Evolutionary conservation across 2,888 invertebrate genomes (phyloP).

Genomic region (Sesamia inferens): DNA sequence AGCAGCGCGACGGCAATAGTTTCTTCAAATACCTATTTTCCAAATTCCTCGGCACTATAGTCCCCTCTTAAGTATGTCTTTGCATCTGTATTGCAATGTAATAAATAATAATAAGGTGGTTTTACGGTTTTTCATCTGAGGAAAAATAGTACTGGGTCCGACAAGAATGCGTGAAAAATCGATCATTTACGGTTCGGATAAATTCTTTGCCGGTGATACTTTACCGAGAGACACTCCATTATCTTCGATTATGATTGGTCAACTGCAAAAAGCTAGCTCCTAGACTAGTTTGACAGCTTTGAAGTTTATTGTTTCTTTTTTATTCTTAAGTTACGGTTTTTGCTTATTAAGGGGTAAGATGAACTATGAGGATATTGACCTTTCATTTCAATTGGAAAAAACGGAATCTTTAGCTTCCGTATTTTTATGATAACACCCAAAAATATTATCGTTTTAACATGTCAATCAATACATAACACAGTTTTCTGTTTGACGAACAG

Average conservation of each 20-base stretch:
- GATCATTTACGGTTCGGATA: constrained; percentile 80
- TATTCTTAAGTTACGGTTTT: constrained; percentile 23
- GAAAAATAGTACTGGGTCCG: constrained; percentile 61
- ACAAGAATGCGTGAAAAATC: constrained; percentile 76
- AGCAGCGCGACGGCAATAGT: too few species aligned
- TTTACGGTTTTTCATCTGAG: constrained; percentile 35
- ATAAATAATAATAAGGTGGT: neutral
- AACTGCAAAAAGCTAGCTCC: constrained; percentile 59
- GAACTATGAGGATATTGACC: constrained; percentile 22
- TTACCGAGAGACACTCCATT: constrained; percentile 72
- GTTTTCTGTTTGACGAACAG: neutral
- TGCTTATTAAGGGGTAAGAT: constrained; percentile 19
- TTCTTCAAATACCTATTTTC: too few species aligned
- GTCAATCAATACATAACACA: neutral
- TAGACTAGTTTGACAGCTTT: constrained; percentile 30
- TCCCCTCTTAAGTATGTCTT: too few species aligned
- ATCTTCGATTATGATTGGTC: constrained; percentile 61
- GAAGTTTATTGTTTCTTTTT: constrained; percentile 40
- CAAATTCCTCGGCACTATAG: too few species aligned
- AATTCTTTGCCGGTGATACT: constrained; percentile 68
- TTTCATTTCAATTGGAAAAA: constrained; percentile 19
- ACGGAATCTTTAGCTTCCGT: neutral
- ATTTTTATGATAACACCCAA: neutral
- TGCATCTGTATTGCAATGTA: too few species aligned
- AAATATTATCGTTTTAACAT: neutral